Evolutionary conservation across 2,797 vertebrate species (phyloP).

Genomic region (Myotis pilosus): DNA sequence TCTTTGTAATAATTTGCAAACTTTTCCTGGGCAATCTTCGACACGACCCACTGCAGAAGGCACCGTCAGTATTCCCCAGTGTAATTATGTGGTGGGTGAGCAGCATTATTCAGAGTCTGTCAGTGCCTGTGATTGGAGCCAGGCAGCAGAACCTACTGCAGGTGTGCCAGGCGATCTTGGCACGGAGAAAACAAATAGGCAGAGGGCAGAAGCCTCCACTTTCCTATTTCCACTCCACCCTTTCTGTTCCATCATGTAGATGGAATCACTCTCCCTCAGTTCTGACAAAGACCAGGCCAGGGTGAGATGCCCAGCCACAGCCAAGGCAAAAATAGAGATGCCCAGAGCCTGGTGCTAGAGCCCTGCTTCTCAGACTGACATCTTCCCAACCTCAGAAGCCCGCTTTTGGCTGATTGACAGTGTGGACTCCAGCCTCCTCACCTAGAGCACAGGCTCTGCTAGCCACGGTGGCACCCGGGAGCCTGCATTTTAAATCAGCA

Average conservation of each 20-base stretch:
- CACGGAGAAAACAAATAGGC: neutral
- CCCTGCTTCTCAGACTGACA: neutral
- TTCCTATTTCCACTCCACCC: neutral
- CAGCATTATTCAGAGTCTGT: neutral
- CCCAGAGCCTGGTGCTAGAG: neutral
- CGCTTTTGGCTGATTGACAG: neutral
- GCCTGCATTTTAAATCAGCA: neutral
- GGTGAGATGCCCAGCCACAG: neutral
- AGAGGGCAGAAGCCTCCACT: neutral
- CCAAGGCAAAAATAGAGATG: neutral
- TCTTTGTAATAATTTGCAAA: neutral
- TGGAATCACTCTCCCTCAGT: neutral
- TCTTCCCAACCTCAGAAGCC: neutral
- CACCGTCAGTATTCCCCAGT: neutral
- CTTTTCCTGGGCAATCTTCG: neutral
- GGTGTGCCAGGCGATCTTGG: neutral
- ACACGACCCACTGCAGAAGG: neutral
- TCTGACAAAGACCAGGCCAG: neutral
- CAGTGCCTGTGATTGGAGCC: accelerated
- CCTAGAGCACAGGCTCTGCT: neutral
- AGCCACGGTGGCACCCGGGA: neutral
- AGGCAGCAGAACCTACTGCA: neutral
- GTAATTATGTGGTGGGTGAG: neutral
- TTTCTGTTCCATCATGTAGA: neutral
- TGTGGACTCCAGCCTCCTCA: neutral